These are phyloP conservation scores for Lontra canadensis DNA, from an alignment of 2,113 vertebrate genomes.

Conservation along the genomic window DNA sequence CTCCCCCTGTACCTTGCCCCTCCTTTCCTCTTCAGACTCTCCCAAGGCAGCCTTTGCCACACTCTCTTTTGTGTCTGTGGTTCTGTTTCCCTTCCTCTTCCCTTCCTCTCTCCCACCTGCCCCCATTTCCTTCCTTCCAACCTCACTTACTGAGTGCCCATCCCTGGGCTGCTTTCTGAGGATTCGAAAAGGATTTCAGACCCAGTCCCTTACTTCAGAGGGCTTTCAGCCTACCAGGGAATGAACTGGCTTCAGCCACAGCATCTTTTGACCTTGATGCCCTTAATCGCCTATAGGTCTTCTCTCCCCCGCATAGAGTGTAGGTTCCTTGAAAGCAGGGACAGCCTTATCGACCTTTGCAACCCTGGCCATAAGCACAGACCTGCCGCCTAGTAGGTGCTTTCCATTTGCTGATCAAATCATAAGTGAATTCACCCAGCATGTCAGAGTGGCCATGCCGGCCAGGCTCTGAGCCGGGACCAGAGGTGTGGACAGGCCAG, in stretches of 20 bases:
- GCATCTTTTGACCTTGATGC: rapidly evolving
- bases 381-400: background rate
- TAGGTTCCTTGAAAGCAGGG: background rate
- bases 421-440: background rate
- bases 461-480: background rate
- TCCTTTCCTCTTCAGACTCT: background rate
- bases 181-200: background rate
- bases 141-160: background rate
- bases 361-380: too few relatives aligned
- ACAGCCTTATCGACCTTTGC: background rate
- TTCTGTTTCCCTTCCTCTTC: background rate
- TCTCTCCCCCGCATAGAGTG: background rate
- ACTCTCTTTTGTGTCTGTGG: background rate
- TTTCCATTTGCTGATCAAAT: background rate
- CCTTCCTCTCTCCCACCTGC: background rate
- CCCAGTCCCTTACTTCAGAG: too few relatives aligned
- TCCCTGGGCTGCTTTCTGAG: background rate
- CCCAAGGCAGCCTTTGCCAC: background rate
- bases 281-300: background rate
- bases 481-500: rapidly evolving
- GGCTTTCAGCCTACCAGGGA: too few relatives aligned
- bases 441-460: background rate
- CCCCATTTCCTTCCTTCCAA: background rate
- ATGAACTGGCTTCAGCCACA: background rate
- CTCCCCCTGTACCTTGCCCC: background rate